Percentiles rank a stretch among this genome's conserved stretches.
Conservation (phyloP, 2,113 vertebrate genomes). For the Aramus guarauna region DNA sequence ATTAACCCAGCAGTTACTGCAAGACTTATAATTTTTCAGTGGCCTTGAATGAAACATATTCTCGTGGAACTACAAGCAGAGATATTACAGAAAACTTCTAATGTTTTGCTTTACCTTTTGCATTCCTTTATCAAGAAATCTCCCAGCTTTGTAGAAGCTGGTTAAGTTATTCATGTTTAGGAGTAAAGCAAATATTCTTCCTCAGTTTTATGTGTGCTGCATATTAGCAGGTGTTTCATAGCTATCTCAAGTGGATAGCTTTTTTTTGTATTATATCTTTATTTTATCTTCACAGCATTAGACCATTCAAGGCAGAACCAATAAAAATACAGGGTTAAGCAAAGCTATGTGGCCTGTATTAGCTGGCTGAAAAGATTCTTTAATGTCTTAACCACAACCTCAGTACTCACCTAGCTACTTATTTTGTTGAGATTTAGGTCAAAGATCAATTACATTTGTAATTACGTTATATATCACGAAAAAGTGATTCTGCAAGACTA, state of each 20-base stretch:
- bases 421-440: slow-evolving; percentile 62
- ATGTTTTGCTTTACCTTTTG: background rate
- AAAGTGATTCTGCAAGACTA: background rate
- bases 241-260: background rate
- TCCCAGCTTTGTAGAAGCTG: background rate
- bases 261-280: background rate
- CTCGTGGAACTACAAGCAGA: background rate
- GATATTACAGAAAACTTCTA: background rate
- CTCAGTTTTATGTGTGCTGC: background rate
- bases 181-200: background rate
- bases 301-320: background rate
- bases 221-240: background rate
- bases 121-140: background rate
- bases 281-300: background rate
- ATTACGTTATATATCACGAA: slow-evolving; percentile 62
- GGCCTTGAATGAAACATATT: background rate
- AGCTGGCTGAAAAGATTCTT: background rate
- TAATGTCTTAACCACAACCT: slow-evolving; percentile 39
- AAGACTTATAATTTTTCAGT: background rate
- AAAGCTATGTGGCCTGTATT: background rate
- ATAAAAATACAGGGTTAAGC: background rate
- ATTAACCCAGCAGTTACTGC: background rate
- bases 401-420: slow-evolving; percentile 19
- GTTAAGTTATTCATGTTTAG: background rate
- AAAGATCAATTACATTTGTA: slow-evolving; percentile 67